Base-by-base conservation (phyloP, 2,888 invertebrate genomes). In the Ormyrus pomaceus region DNA sequence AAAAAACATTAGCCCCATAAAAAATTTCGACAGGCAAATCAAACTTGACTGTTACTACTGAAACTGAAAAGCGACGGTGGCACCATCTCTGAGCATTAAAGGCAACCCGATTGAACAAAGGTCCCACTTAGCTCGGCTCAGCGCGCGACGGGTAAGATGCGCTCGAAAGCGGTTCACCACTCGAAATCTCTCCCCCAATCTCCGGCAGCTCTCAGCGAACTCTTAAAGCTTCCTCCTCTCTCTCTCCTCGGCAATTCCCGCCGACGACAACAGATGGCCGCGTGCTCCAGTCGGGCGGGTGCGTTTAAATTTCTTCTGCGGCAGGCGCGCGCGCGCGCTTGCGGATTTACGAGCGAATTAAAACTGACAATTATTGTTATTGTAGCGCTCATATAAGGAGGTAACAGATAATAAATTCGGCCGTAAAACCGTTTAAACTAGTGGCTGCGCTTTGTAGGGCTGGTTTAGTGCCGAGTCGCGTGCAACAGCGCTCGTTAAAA, bases 281-380 rank as follows among this genome's bases (percentile, higher is more conserved):
- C 75, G 69, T 78, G 64, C 76, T 82, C 83, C 84, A 86, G 85
- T 84, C 85, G 83, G 80, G 6, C 61, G 6, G 45, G 53, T 83
- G 84, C 84, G 83, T 19, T 19, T 19, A 19, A 87, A 88, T 87
- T 85, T 55, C 59, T 78, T 72, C 70, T 68, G 58, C 34, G 45
- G 34, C 65, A 46, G 50, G 10, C 56, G 53, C 62, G 55, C 19
- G 55, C 19, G 64, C 13, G 46, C 13, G 45, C 81, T 19, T 19
- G 76, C 80, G 86, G 87, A 90, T 90, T 90, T 90, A 90, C 86
- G 88, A 87, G 85, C 84, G 83, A 89, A 89, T 90, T 89, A 88
- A 90, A 90, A 86, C 88, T 90, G 90, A 90, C 90, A 90, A 90
- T 90, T 88, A 90, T 89, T 89, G 87, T 89, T 89, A 90, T 90